Conservation (phyloP, 2,113 vertebrate genomes). For the Lepus europaeus region DNA sequence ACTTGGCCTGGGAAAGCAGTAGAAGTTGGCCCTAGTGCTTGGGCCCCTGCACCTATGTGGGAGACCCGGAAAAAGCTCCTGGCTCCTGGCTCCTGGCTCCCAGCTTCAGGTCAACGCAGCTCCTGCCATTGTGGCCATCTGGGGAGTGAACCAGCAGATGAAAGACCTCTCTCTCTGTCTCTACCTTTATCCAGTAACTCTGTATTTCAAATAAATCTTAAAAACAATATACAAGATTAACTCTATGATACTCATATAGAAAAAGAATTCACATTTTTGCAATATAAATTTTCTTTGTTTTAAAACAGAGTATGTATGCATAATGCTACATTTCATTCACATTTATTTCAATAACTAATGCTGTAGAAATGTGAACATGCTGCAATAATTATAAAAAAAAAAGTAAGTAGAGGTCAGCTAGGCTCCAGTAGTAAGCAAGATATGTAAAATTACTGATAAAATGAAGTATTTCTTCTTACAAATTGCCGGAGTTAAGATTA, state of each 20-base stretch:
- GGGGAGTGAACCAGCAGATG: too few species aligned
- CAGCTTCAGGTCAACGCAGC: too few species aligned
- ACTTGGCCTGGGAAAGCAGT: too few species aligned
- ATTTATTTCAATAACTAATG: background rate
- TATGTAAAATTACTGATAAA: background rate
- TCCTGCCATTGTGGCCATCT: too few species aligned
- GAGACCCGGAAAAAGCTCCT: too few species aligned
- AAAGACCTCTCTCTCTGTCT: too few species aligned
- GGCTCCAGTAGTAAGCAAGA: background rate
- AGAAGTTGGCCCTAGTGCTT: too few species aligned
- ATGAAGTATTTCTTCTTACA: background rate
- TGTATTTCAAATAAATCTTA: too few species aligned
- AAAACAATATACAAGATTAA: background rate
- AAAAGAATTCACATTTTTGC: background rate
- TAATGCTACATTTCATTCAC: background rate
- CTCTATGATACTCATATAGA: background rate
- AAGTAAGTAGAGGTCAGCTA: background rate
- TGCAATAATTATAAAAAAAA: background rate
- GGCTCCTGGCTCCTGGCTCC: too few species aligned
- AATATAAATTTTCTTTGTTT: background rate
- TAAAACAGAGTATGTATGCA: background rate
- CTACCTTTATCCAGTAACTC: too few species aligned
- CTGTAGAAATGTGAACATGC: background rate
- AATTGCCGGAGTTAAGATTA: background rate
- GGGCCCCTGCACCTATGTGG: too few species aligned